These are phyloP conservation scores for Phortica variegata DNA, from an alignment of 1,140 invertebrate genomes.

Conservation along the genomic window DNA sequence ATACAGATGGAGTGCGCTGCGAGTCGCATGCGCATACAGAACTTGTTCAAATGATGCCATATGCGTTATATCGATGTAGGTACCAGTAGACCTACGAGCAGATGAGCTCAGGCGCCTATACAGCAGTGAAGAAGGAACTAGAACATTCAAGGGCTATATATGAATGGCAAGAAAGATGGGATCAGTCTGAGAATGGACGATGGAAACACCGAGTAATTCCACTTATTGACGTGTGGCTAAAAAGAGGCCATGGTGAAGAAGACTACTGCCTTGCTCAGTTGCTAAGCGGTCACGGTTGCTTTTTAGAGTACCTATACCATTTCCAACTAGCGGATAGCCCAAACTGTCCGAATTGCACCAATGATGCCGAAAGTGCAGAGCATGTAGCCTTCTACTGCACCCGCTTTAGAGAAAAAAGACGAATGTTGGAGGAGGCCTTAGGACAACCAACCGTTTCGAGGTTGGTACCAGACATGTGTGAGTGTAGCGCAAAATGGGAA, in stretches of 20 bases:
- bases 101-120: neutral
- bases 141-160: neutral
- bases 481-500: neutral
- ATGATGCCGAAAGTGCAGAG: neutral
- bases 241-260: neutral
- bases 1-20: neutral
- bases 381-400: neutral
- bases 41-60: neutral
- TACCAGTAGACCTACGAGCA: neutral
- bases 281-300: neutral
- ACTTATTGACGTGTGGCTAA: neutral
- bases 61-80: neutral
- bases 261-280: neutral
- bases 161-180: neutral
- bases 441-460: neutral
- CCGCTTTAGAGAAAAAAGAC: neutral
- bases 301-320: neutral
- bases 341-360: neutral
- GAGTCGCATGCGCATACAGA: neutral
- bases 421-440: neutral
- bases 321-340: neutral
- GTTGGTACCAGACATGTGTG: no score
- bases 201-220: neutral
- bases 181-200: neutral
- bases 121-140: neutral